phyloP scores from a whole-genome alignment of 2,888 invertebrate species.

The Tridacna gigas region DNA sequence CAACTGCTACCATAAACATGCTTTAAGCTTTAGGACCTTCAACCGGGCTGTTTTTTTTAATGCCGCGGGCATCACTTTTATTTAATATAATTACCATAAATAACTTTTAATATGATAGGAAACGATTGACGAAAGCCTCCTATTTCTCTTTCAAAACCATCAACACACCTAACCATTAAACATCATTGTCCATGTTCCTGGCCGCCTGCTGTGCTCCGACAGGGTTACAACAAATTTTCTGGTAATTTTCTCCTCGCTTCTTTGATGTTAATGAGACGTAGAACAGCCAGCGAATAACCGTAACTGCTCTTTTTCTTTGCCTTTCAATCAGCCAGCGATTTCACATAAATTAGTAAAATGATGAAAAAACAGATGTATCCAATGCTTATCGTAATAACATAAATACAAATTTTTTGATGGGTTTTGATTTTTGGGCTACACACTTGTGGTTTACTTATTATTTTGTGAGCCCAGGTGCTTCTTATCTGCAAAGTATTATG shows the following conservation, averaged over 20 bases:
- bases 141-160: constrained; percentile 12
- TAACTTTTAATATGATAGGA: constrained; percentile 30
- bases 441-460: not conserved
- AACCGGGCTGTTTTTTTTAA: not conserved
- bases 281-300: not conserved
- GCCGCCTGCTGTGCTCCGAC: constrained; percentile 12
- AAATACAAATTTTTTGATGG: not conserved
- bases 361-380: not conserved
- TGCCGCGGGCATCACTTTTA: not conserved
- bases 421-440: not conserved
- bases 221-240: constrained; percentile 20
- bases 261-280: constrained; percentile 35
- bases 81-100: constrained; percentile 31
- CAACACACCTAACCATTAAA: constrained; percentile 25
- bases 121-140: constrained; percentile 9
- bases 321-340: constrained; percentile 7
- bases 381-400: not conserved
- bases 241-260: constrained; percentile 23
- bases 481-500: not conserved
- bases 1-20: no score
- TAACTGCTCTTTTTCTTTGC: constrained; percentile 6
- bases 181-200: constrained; percentile 1
- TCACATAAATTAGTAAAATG: constrained; percentile 1
- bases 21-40: not conserved
- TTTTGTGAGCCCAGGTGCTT: not conserved